Evolutionary conservation across 1,140 invertebrate species (phyloP).

Genomic region (Sitobion miscanthi): DNA sequence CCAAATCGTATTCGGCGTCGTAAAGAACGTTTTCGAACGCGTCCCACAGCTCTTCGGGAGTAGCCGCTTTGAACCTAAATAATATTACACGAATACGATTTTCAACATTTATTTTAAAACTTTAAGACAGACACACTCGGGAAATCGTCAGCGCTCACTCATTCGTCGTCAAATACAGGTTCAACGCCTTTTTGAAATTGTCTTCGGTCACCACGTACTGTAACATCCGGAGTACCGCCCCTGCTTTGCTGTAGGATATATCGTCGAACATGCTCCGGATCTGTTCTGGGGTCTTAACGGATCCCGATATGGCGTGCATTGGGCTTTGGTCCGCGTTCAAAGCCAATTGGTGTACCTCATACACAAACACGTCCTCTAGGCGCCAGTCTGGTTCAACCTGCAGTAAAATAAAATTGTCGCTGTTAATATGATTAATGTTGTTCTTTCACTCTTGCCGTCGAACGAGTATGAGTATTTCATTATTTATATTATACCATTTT

Average conservation of each 20-base stretch:
- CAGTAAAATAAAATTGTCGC: neutral
- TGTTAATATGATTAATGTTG: neutral
- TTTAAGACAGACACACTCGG: neutral
- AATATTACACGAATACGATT: slow-evolving; percentile 26
- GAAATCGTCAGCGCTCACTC: neutral
- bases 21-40: slow-evolving; percentile 51
- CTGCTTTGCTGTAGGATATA: slow-evolving; percentile 89
- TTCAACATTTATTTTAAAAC: neutral
- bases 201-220: slow-evolving; percentile 72
- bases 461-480: neutral
- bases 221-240: slow-evolving; percentile 78
- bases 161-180: slow-evolving; percentile 21
- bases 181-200: slow-evolving; percentile 67
- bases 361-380: slow-evolving; percentile 63
- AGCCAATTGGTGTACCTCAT: slow-evolving; percentile 64
- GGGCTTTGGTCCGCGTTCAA: slow-evolving; percentile 63
- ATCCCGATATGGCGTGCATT: slow-evolving; percentile 86
- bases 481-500: slow-evolving; percentile 59
- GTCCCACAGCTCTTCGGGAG: slow-evolving; percentile 57
- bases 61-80: slow-evolving; percentile 48
- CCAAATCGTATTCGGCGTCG: neutral
- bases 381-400: slow-evolving; percentile 62
- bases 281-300: slow-evolving; percentile 86
- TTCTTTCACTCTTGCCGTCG: neutral
- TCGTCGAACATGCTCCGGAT: slow-evolving; percentile 92